phyloP scores from a whole-genome alignment of 2,797 vertebrate genomes.

The Chromis chromis region DNA sequence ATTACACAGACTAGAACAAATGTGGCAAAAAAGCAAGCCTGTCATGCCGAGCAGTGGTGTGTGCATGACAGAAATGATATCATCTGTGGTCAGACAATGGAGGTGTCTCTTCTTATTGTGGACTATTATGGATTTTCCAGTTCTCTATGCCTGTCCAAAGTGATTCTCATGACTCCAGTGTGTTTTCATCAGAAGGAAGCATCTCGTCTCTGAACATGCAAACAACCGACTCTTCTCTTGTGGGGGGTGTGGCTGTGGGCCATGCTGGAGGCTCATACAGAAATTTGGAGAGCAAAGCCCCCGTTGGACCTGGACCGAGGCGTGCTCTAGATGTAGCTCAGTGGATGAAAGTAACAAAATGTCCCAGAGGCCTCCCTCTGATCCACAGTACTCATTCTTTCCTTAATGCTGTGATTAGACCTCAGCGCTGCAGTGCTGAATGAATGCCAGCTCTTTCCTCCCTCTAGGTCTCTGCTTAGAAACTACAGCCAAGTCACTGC shows the following conservation, averaged over 20 bases:
- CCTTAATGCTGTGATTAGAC: conserved; percentile 67
- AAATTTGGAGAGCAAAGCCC: conserved; percentile 47
- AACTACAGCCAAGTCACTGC: conserved; percentile 53
- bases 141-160: conserved; percentile 18
- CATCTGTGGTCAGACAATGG: conserved; percentile 43
- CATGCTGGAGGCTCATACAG: conserved; percentile 40
- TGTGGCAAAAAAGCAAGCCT: conserved; percentile 15
- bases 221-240: conserved; percentile 59
- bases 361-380: conserved; percentile 51
- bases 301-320: conserved; percentile 44
- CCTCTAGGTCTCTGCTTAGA: conserved; percentile 53
- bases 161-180: conserved; percentile 1
- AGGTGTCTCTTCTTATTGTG: conserved; percentile 46
- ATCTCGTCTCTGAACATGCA: conserved; percentile 3
- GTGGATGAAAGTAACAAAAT: conserved; percentile 54
- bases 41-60: conserved; percentile 6
- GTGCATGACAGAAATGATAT: conserved; percentile 24
- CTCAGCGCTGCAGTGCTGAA: conserved; percentile 54
- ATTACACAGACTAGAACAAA: neutral
- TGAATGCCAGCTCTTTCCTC: conserved; percentile 61
- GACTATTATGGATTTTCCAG: conserved; percentile 51
- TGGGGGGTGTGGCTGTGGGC: conserved; percentile 44
- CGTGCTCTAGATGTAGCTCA: conserved; percentile 43
- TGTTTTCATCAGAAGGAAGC: conserved; percentile 22
- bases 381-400: conserved; percentile 65